Evolutionary conservation across 2,888 invertebrate genomes (phyloP).

Genomic region (Himalopsyche tibetana): DNA sequence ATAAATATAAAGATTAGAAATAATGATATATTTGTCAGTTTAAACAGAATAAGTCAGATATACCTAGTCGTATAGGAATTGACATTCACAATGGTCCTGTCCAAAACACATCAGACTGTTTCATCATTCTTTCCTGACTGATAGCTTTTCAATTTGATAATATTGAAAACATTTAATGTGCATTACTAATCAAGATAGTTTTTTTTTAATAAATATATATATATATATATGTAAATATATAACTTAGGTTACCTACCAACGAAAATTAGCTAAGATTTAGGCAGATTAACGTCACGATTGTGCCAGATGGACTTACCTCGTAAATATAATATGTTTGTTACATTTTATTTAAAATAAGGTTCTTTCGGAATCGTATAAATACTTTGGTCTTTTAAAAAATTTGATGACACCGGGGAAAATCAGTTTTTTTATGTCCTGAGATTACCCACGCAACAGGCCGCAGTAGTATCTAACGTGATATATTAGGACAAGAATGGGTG

Average conservation of each 20-base stretch:
- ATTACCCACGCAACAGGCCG: constrained; percentile 9
- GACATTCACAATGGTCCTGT: constrained; percentile 61
- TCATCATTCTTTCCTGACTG: constrained; percentile 41
- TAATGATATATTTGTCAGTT: constrained; percentile 66
- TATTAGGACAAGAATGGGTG: background rate
- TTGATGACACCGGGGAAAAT: constrained; percentile 18
- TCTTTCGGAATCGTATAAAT: constrained; percentile 38
- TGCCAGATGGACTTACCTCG: constrained; percentile 40
- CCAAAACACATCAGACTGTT: constrained; percentile 43
- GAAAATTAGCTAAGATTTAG: constrained; percentile 39
- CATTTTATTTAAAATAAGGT: constrained; percentile 43
- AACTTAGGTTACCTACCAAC: constrained; percentile 31
- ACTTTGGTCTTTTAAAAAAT: constrained; percentile 40
- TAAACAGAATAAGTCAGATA: constrained; percentile 65
- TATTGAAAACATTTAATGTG: constrained; percentile 15
- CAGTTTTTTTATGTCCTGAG: background rate
- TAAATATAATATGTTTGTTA: constrained; percentile 41
- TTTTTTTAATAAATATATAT: background rate
- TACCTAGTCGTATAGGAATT: constrained; percentile 55
- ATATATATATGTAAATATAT: background rate
- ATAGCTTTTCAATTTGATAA: constrained; percentile 37
- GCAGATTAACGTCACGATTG: constrained; percentile 38
- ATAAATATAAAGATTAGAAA: constrained; percentile 65
- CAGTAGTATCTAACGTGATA: constrained; percentile 29
- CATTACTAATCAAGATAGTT: constrained; percentile 42